Evolutionary conservation across 2,797 vertebrate genomes (phyloP), one percentile per base, ranked within the genome.

Genomic region (Pangasius larnaudii): DNA sequence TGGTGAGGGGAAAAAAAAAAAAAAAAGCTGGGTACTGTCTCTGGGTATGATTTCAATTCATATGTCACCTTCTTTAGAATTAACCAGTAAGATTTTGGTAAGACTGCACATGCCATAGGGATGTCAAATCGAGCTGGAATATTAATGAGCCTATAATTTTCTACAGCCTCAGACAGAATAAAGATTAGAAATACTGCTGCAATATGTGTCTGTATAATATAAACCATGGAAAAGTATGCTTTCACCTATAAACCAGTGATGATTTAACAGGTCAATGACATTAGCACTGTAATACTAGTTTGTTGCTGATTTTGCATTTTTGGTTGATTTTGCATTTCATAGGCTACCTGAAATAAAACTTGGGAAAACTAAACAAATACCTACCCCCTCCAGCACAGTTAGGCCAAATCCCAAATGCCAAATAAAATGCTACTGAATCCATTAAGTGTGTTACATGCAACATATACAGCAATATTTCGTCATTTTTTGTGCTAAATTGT

Each of bases 1-100:
- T 72, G 91, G 90, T 27, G 49, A 51, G 58, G 75, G 58, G 59
- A 3, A 42, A 42, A 42, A 42, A 42, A 42, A 42, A 42, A 42
- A 42, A 63, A 36, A 30, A 71, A 30, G 53, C 77, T 22, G 67
- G 86, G 61, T 53, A 86, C 88, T 89, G 75, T 61, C 30, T 79
- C 71, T 86, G 77, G 61, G 72, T 84, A 79, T 85, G 69, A 88
- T 80, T 88, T 79, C 78, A 86, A 88, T 69, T 83, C 79, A 84
- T 83, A 86, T 86, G 85, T 61, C 85, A 77, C 61, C 79, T 59
- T 61, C 33, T 80, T 65, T 7, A 8, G 5, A n/a, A 39, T 36
- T 5, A 85, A 85, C 3, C 53, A 74, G 69, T 30, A 33, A 22
- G 14, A 72, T 82, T 16, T 14, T 46, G 27, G 0, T 27, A 67